Conservation (phyloP, 2,888 invertebrate species). For the Spisula subtruncata region DNA sequence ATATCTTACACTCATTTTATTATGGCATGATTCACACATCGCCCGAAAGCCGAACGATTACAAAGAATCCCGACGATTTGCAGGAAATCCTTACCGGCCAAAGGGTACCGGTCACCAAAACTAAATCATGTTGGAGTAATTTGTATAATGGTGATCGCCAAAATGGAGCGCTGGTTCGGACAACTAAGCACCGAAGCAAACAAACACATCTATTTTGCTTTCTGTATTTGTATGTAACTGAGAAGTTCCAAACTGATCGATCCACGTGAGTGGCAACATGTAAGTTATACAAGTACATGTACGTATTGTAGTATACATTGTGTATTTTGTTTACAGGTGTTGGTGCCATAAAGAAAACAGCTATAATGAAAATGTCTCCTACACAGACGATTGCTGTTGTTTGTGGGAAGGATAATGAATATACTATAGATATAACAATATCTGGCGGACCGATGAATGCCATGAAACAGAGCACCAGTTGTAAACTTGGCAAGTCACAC, state of each 20-base stretch:
- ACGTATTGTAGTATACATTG: no score
- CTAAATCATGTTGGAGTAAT: no score
- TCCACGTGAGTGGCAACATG: neutral
- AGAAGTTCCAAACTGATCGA: neutral
- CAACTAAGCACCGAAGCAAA: no score
- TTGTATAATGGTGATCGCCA: no score
- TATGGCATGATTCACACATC: neutral
- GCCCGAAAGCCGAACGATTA: neutral
- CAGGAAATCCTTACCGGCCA: no score
- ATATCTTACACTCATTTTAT: neutral
- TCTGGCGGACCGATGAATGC: conserved; percentile 32
- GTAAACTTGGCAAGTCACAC: neutral
- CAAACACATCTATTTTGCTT: neutral
- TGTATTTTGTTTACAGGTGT: conserved; percentile 15
- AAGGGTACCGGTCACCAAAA: no score
- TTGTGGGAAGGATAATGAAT: conserved; percentile 1
- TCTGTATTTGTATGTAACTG: neutral
- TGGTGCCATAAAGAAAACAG: conserved; percentile 32
- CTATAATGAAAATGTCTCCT: neutral
- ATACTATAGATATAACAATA: conserved; percentile 20
- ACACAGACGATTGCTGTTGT: conserved; percentile 26
- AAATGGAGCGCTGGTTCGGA: no score
- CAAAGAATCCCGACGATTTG: neutral
- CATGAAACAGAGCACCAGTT: neutral
- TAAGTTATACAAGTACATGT: neutral